Percentiles rank a stretch among this genome's conserved stretches.
phyloP scores from a whole-genome alignment of 2,888 invertebrate species.

The Idaea dimidiata region DNA sequence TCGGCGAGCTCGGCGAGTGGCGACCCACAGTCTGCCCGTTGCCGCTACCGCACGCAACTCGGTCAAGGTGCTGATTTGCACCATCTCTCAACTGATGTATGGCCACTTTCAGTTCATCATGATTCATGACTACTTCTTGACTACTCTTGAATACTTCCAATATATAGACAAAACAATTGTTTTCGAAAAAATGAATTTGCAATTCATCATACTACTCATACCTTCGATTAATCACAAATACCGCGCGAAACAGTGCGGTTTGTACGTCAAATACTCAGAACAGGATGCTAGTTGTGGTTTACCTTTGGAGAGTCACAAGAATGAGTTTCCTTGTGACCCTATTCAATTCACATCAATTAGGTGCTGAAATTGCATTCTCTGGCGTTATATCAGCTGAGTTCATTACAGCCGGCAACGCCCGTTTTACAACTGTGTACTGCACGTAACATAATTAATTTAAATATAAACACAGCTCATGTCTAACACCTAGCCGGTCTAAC shows the following conservation, averaged over 20 bases:
- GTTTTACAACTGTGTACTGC: constrained; percentile 21
- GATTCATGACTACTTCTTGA: not conserved
- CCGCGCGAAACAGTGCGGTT: not conserved
- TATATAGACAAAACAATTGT: not conserved
- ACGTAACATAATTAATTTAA: constrained; percentile 37
- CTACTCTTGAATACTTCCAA: too few relatives aligned
- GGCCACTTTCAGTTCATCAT: not conserved
- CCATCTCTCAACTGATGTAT: constrained; percentile 12
- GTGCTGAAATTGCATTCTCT: constrained; percentile 6
- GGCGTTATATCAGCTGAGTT: constrained; percentile 19
- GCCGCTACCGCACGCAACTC: constrained; percentile 26
- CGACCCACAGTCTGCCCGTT: constrained; percentile 41
- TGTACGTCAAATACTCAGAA: constrained; percentile 8
- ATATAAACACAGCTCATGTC: constrained; percentile 32
- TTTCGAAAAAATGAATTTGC: not conserved
- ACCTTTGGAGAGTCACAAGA: constrained; percentile 15
- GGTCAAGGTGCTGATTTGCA: constrained; percentile 35
- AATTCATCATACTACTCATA: not conserved
- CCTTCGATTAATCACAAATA: not conserved
- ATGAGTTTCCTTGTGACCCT: constrained; percentile 10
- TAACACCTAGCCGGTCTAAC: constrained; percentile 36
- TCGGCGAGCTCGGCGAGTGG: constrained; percentile 25
- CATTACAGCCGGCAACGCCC: constrained; percentile 24
- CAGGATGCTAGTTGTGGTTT: constrained; percentile 21
- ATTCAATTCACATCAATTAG: not conserved